Evolutionary conservation across 2,797 vertebrate genomes (phyloP), one percentile per base, ranked within the genome.

Genomic region (Cyclopterus lumpus): DNA sequence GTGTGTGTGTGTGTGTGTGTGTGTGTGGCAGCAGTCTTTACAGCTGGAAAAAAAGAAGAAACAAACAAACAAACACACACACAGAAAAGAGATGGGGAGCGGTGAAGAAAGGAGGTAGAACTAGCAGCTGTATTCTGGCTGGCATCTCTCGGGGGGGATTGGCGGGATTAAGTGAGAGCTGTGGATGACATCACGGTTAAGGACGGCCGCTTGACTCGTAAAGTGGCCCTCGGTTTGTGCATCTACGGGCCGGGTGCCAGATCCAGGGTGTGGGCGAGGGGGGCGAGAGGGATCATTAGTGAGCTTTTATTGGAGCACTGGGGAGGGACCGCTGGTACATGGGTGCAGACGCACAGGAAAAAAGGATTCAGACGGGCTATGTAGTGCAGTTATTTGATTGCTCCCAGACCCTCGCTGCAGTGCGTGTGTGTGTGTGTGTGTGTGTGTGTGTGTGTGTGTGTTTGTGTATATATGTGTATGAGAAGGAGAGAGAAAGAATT

Each of bases 271-370:
- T 90, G 91, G 90, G 90, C 53, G 71, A 83, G 77, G 73, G 82
- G 80, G 84, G 72, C 9, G 67, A 79, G 84, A 84, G 88, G 86
- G 88, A 90, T 94, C 93, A 95, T 94, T 94, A 94, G 92, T 90
- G 90, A 81, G 88, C 80, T 94, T 95, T 95, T 95, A 94, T 95
- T 93, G 93, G 92, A 87, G 85, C 80, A 36, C 75, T 88, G 92
- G 90, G 86, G 89, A 91, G 89, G 89, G 93, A 86, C 88, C 80
- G 49, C 86, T 88, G 88, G 83, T 93, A 92, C 92, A 90, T 83
- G 86, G 92, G 91, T 92, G 90, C 93, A 94, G 91, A 89, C 92
- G 83, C 78, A 83, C 89, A 93, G 91, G 91, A 93, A 94, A 93
- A 91, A 92, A 89, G 83, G 87, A 89, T 85, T 91, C 86, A 91